Percentiles rank a stretch among this genome's conserved stretches.
Conservation (phyloP, 2,113 vertebrate species). For the Vicugna pacos region DNA sequence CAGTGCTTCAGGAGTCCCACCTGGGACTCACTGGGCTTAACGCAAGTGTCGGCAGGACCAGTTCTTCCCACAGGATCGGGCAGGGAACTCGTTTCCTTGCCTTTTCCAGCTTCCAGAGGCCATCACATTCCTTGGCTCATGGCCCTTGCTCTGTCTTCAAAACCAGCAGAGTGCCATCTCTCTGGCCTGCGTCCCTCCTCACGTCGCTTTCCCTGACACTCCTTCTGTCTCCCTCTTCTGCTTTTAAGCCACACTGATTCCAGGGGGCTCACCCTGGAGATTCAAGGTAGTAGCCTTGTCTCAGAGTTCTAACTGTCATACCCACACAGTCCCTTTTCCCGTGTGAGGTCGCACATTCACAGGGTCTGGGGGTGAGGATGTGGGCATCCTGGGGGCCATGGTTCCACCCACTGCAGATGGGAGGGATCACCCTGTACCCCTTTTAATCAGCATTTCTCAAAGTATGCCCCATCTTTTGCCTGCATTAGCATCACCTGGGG, state of each 20-base stretch:
- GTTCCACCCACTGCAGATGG: neutral
- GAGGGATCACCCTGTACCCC: neutral
- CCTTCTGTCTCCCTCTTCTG: neutral
- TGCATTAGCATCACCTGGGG: neutral
- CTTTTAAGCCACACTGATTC: neutral
- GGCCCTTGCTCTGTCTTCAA: neutral
- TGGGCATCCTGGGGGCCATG: neutral
- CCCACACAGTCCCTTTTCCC: no score
- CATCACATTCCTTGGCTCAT: fast-evolving
- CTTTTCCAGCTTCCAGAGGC: neutral
- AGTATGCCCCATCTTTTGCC: neutral
- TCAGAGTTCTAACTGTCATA: neutral
- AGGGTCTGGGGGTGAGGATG: neutral
- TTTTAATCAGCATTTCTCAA: neutral
- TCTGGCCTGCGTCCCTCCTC: neutral
- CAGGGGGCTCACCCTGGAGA: neutral
- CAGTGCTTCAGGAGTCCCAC: neutral
- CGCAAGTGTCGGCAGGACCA: no score
- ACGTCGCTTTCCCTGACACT: no score
- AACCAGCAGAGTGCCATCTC: neutral
- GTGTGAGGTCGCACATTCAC: neutral
- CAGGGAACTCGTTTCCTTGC: neutral
- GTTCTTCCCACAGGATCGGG: neutral
- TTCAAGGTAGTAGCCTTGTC: neutral
- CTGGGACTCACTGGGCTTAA: neutral